Evolutionary conservation across 2,888 invertebrate genomes (phyloP).

Genomic region (Eueremaeus valkanovi): DNA sequence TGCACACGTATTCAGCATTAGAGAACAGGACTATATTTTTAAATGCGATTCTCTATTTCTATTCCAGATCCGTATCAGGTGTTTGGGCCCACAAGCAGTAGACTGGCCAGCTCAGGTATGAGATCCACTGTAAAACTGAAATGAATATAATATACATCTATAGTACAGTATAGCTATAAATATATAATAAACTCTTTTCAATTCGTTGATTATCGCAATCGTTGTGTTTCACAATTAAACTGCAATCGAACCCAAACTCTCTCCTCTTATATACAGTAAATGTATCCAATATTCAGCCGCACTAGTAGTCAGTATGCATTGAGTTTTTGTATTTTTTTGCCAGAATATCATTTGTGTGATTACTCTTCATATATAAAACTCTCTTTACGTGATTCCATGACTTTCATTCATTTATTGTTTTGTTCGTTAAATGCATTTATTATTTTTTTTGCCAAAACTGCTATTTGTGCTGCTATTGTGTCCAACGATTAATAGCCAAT

Average conservation of each 20-base stretch:
- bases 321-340: neutral
- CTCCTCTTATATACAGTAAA: neutral
- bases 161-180: neutral
- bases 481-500: conserved; percentile 9
- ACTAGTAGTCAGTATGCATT: neutral
- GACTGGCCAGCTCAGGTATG: conserved; percentile 89
- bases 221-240: conserved; percentile 10
- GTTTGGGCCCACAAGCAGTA: conserved; percentile 94
- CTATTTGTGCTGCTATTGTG: conserved; percentile 1
- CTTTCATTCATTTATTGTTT: conserved; percentile 35
- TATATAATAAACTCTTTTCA: neutral
- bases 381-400: conserved; percentile 29
- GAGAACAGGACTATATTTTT: no score
- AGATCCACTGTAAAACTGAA: neutral
- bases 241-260: neutral
- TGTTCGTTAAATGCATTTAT: conserved; percentile 27
- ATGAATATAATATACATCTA: neutral
- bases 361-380: conserved; percentile 22
- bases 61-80: conserved; percentile 92
- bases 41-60: conserved; percentile 2
- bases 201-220: conserved; percentile 11
- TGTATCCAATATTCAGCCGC: neutral
- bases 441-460: conserved; percentile 8
- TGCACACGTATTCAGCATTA: neutral
- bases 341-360: conserved; percentile 12